A percentile compares a stretch with the other conserved stretches of the same genome.
Evolutionary conservation across 2,888 invertebrate species (phyloP).

Genomic region (Drosophila nr. perissopoda): DNA sequence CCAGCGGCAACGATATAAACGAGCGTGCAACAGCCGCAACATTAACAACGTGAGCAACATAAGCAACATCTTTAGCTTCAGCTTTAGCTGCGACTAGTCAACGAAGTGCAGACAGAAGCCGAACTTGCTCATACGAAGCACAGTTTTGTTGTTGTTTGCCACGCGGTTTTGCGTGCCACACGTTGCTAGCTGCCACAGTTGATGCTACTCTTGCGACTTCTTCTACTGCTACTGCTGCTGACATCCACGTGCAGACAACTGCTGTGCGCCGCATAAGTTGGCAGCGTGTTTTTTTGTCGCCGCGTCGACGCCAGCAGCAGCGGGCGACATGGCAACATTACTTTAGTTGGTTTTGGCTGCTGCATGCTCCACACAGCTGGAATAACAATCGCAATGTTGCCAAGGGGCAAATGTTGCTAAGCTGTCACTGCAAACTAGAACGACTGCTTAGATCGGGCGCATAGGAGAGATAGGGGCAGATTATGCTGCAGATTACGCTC

Average conservation of each 20-base stretch:
- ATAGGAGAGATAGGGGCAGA: not conserved
- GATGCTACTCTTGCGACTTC: conserved; percentile 33
- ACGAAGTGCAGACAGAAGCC: conserved; percentile 61
- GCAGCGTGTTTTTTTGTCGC: conserved; percentile 79
- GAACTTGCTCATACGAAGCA: conserved; percentile 54
- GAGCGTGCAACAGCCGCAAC: conserved; percentile 16
- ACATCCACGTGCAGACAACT: conserved; percentile 62
- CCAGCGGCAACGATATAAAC: conserved; percentile 44
- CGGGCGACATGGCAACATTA: conserved; percentile 57
- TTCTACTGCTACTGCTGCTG: conserved; percentile 26
- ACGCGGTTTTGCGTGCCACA: conserved; percentile 66
- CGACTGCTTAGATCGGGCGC: conserved; percentile 4
- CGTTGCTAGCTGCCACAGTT: conserved; percentile 53
- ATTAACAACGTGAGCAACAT: conserved; percentile 41
- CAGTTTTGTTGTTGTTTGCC: conserved; percentile 48
- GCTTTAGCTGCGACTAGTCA: conserved; percentile 19
- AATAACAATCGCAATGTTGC: conserved; percentile 37
- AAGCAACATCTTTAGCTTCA: conserved; percentile 57
- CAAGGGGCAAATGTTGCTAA: conserved; percentile 48
- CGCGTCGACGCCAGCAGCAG: conserved; percentile 78
- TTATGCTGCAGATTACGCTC: not conserved
- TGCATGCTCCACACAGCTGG: conserved; percentile 13
- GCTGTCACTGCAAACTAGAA: conserved; percentile 39
- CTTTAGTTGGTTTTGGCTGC: not conserved
- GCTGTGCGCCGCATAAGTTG: conserved; percentile 78